phyloP scores from a whole-genome alignment of 1,140 invertebrate genomes.

The Eumeta japonica region DNA sequence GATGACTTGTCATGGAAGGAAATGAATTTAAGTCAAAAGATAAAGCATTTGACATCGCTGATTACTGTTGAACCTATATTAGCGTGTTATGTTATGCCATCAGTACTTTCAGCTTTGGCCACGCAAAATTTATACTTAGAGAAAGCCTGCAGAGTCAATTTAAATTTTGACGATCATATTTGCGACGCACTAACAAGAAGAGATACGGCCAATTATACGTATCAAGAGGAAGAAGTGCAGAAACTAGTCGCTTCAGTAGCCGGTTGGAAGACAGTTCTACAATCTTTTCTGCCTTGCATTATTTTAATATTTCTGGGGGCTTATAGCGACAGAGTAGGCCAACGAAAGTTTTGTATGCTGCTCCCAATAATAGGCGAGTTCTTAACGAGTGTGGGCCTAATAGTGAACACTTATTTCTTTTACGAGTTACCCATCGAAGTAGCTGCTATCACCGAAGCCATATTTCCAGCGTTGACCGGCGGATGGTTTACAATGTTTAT shows the following conservation, averaged over 20 bases:
- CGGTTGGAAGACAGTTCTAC: conserved; percentile 77
- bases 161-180: conserved; percentile 66
- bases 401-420: conserved; percentile 77
- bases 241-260: conserved; percentile 74
- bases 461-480: conserved; percentile 77
- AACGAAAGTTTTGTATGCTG: conserved; percentile 81
- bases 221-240: conserved; percentile 72
- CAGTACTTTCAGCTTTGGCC: conserved; percentile 72
- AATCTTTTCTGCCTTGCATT: conserved; percentile 71
- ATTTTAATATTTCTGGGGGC: conserved; percentile 77
- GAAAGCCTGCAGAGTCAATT: conserved; percentile 80
- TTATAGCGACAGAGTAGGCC: conserved; percentile 71
- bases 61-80: conserved; percentile 80
- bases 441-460: conserved; percentile 70
- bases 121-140: conserved; percentile 81
- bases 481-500: conserved; percentile 88
- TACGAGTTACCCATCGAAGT: conserved; percentile 76
- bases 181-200: conserved; percentile 71
- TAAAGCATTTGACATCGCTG: conserved; percentile 60
- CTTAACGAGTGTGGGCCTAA: conserved; percentile 71
- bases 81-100: conserved; percentile 77
- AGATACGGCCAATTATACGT: conserved; percentile 69
- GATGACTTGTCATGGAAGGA: too few species aligned
- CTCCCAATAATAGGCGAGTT: conserved; percentile 80
- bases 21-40: conserved; percentile 57